phyloP scores from a whole-genome alignment of 2,888 invertebrate genomes.

The Pyrochroa serraticornis region DNA sequence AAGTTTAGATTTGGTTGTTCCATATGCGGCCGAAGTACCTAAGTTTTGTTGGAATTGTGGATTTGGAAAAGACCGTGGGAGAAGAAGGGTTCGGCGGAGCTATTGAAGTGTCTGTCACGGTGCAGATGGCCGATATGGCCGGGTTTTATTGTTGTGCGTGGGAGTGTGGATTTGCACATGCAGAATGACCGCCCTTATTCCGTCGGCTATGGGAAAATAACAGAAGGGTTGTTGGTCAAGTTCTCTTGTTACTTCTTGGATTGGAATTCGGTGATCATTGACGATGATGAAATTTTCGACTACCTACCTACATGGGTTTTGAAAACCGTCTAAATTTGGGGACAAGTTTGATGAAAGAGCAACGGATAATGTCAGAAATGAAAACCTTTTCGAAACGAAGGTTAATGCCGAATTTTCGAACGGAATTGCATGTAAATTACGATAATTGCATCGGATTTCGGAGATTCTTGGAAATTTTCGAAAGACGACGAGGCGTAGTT shows the following conservation, averaged over 20 bases:
- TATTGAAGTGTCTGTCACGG: slow-evolving; percentile 28
- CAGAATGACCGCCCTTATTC: slow-evolving; percentile 14
- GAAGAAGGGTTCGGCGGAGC: slow-evolving; percentile 18
- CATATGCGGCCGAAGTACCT: slow-evolving; percentile 6
- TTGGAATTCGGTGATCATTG: too few relatives aligned
- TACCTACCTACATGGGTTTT: too few relatives aligned
- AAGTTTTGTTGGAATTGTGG: slow-evolving; percentile 21
- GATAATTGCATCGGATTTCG: too few relatives aligned
- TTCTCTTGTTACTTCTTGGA: background rate
- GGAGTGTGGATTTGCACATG: slow-evolving; percentile 30
- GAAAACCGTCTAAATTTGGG: too few relatives aligned
- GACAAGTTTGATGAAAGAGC: too few relatives aligned
- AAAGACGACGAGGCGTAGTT: too few relatives aligned
- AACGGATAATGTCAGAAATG: too few relatives aligned
- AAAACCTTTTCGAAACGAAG: too few relatives aligned
- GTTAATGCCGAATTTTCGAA: too few relatives aligned
- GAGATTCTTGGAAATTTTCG: too few relatives aligned
- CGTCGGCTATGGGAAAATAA: slow-evolving; percentile 10
- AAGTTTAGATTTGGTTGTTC: background rate
- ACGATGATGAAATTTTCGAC: too few relatives aligned
- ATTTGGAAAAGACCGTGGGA: slow-evolving; percentile 21
- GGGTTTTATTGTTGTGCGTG: slow-evolving; percentile 27
- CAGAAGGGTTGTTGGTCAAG: slow-evolving; percentile 9
- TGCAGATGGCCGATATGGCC: slow-evolving; percentile 28
- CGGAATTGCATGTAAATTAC: too few relatives aligned